Base-by-base conservation (phyloP, 2,888 invertebrate genomes). In the Notodonta ziczac region DNA sequence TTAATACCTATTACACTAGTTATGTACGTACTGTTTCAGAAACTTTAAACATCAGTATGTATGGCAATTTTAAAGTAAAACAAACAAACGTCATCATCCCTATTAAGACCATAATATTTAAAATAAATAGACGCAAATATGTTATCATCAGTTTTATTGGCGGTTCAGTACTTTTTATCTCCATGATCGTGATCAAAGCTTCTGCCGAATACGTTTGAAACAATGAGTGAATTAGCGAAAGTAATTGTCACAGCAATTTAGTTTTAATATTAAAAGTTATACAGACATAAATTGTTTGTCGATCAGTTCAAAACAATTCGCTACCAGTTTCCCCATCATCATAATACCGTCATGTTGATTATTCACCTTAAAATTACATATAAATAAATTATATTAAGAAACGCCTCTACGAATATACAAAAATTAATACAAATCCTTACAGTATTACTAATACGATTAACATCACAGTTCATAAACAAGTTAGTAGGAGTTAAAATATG, bases 401-500 rank as follows among this genome's bases (percentile, higher is more conserved):
- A 90, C 89, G 83, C 83, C 83, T 90, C 90, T 91, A 91, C 89
- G 88, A 92, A 93, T 93, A 91, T 93, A 93, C 93, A 93, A 93
- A 75, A 93, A 92, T 90, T 88, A 93, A 91, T 91, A 91, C 86
- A 92, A 88, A 88, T 83, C 70, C 91, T 92, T 93, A 92, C 78
- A 75, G 67, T 72, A 69, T 81, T 91, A 90, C 90, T 92, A 93
- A 93, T 93, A 93, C 92, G 83, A 93, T 91, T 92, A 90, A 93
- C 93, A 93, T 93, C 93, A 93, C 93, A 93, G 93, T 93, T 93
- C 91, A 93, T 93, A 93, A 93, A 93, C 84, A 93, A 91, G 90
- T 91, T 91, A 91, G 86, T 86, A 81, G 86, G 83, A 85, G 84
- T 87, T 88, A 89, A 83, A 87, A 85, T 88, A 88, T 73, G 66